Evolutionary conservation across 2,888 invertebrate species (phyloP).

Genomic region (Empis stercorea): DNA sequence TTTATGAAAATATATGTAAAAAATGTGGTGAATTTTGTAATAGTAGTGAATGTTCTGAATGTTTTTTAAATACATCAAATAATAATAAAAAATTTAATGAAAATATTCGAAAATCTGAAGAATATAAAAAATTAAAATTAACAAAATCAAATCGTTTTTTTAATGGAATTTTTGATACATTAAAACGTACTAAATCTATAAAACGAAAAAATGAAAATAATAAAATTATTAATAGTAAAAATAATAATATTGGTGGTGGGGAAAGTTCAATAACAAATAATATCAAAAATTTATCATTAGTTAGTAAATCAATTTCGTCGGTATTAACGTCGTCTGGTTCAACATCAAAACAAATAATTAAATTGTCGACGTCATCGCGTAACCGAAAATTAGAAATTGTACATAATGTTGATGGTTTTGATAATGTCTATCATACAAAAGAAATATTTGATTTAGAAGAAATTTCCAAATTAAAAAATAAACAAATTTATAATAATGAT

Average conservation of each 20-base stretch:
- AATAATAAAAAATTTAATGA: conserved; percentile 6
- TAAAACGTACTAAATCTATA: conserved; percentile 17
- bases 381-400: conserved; percentile 25
- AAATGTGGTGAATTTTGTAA: conserved; percentile 27
- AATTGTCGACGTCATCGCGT: neutral
- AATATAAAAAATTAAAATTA: conserved; percentile 6
- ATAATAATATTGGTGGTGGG: neutral
- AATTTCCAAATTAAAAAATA: conserved; percentile 28
- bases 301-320: neutral
- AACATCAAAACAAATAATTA: conserved; percentile 1
- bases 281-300: neutral
- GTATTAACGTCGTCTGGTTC: conserved; percentile 1
- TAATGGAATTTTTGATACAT: conserved; percentile 23
- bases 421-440: conserved; percentile 30
- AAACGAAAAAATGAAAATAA: no score
- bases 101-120: conserved; percentile 4
- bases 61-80: conserved; percentile 5
- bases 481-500: conserved; percentile 21
- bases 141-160: conserved; percentile 18
- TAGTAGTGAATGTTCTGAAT: conserved; percentile 21
- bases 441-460: conserved; percentile 31
- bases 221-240: no score
- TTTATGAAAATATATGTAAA: conserved; percentile 34
- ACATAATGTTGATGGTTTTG: conserved; percentile 30
- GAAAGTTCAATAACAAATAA: neutral